phyloP scores from a whole-genome alignment of 2,113 vertebrate genomes.

The Machaerirhynchus nigripectus region DNA sequence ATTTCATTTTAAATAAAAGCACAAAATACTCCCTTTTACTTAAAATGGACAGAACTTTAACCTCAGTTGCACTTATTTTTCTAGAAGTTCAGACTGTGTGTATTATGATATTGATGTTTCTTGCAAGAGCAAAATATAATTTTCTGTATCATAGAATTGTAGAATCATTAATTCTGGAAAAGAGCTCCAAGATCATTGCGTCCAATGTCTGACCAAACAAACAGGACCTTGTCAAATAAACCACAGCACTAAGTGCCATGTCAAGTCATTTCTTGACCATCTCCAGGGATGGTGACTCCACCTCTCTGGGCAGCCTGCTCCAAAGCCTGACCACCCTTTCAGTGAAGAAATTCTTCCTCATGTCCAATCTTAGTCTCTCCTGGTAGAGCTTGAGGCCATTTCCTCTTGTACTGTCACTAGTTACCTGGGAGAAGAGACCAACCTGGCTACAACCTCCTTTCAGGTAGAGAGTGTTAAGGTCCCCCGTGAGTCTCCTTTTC shows the following conservation, averaged over 20 bases:
- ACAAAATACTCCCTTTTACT: not conserved
- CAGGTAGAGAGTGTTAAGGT: not conserved
- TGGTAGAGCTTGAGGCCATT: not conserved
- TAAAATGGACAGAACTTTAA: not conserved
- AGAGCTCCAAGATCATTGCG: not conserved
- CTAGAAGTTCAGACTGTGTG: not conserved
- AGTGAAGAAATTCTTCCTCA: not conserved
- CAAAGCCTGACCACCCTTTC: not conserved
- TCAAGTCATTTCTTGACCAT: not conserved
- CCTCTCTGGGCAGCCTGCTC: not conserved
- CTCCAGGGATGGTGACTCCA: not conserved
- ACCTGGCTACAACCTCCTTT: not conserved
- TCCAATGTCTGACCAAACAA: fast-evolving
- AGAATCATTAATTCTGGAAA: not conserved
- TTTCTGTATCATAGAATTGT: not conserved
- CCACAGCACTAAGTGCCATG: not conserved
- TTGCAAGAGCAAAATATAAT: not conserved
- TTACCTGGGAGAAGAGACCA: not conserved
- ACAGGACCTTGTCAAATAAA: not conserved
- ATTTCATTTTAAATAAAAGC: not conserved
- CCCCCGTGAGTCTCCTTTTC: not conserved
- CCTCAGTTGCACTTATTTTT: not conserved
- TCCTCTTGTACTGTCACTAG: not conserved
- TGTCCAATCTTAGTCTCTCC: not conserved
- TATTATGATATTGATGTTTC: not conserved